Evolutionary conservation across 2,888 invertebrate genomes (phyloP).

Genomic region (Lasioglossum pauxillum): DNA sequence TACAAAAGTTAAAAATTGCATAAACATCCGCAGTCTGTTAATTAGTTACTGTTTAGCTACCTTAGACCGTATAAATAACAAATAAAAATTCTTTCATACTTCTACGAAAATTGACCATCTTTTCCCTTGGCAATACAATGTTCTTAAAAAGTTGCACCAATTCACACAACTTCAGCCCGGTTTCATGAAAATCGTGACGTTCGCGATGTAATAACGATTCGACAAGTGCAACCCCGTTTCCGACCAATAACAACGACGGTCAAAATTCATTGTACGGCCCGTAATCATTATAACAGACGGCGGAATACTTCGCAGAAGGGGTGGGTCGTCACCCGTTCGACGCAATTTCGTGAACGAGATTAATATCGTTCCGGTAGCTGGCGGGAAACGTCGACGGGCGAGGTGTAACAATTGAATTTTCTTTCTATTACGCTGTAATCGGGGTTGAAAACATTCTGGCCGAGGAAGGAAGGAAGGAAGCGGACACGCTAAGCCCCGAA

Average conservation of each 20-base stretch:
- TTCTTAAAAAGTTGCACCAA: not conserved
- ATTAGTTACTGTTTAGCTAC: no score
- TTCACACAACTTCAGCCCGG: not conserved
- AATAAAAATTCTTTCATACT: not conserved
- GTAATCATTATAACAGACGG: not conserved
- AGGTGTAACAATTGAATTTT: slow-evolving; percentile 8
- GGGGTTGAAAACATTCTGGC: not conserved
- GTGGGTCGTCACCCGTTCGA: not conserved
- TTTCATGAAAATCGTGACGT: not conserved
- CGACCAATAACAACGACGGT: not conserved
- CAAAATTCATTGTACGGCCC: not conserved
- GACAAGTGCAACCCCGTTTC: not conserved
- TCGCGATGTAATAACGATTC: not conserved
- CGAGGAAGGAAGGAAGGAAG: not conserved
- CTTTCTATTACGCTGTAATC: not conserved
- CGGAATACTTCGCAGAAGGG: not conserved
- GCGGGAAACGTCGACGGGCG: not conserved
- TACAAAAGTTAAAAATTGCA: no score
- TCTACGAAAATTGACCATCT: no score
- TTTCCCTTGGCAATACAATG: no score
- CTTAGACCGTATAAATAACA: not conserved
- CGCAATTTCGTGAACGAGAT: slow-evolving; percentile 2
- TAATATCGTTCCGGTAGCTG: slow-evolving; percentile 2
- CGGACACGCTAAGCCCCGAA: not conserved
- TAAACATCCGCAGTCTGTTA: no score